Percentiles rank a stretch among this genome's conserved stretches.
These are phyloP conservation scores for Physocephala rufipes DNA, from an alignment of 2,888 invertebrate species.

Conservation along the genomic window DNA sequence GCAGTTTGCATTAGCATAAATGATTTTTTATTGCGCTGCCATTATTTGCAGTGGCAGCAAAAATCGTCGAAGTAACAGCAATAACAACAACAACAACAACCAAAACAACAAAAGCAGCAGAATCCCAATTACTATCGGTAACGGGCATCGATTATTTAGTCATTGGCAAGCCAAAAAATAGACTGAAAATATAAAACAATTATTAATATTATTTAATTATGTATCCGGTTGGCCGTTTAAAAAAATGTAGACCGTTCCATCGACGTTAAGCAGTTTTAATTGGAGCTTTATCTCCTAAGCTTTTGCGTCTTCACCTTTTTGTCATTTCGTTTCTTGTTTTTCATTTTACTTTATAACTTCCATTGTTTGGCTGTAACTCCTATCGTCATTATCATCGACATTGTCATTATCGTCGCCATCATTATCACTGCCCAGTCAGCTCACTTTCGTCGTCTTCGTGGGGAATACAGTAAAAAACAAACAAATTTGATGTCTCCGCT, in stretches of 20 bases:
- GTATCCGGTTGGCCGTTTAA: constrained; percentile 34
- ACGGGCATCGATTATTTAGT: neutral
- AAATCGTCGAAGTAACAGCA: too few species aligned
- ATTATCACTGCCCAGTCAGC: too few species aligned
- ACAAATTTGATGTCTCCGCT: too few species aligned
- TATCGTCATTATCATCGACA: neutral
- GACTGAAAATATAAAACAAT: constrained; percentile 4
- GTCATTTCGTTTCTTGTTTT: too few species aligned
- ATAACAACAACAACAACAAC: too few species aligned
- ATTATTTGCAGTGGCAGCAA: constrained; percentile 18
- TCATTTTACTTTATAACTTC: neutral
- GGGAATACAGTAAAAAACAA: too few species aligned
- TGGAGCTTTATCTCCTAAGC: constrained; percentile 2
- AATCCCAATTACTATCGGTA: neutral
- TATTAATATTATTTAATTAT: constrained; percentile 34
- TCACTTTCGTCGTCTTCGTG: too few species aligned
- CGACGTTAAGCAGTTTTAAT: constrained; percentile 15
- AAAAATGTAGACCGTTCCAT: constrained; percentile 20
- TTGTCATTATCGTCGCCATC: too few species aligned
- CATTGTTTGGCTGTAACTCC: neutral
- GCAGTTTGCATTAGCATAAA: constrained; percentile 36
- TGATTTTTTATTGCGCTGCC: constrained; percentile 31
- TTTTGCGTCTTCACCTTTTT: neutral
- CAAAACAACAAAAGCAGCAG: neutral
- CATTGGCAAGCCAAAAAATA: neutral